Evolutionary conservation across 2,888 invertebrate genomes (phyloP), one percentile per base, ranked within the genome.

Genomic region (Agrotis clavis): DNA sequence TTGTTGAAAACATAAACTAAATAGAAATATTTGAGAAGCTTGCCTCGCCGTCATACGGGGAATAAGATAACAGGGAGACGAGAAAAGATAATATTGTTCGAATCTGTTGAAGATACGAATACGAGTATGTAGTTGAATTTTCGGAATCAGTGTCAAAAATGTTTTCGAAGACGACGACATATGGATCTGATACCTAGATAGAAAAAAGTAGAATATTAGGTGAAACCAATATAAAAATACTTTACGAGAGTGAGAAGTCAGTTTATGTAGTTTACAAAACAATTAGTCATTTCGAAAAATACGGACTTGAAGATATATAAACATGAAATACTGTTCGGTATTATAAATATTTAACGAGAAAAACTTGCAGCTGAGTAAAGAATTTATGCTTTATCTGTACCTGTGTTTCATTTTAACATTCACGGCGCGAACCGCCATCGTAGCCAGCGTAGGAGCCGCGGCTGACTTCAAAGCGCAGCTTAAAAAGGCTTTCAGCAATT

Each of bases 401-500:
- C 30, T 56, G 35, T 35, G 35, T 62, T 77, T 67, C 60, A 61
- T 81, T 83, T 87, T 81, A 86, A 67, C 74, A 86, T 87, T 87
- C 86, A 83, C 57, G 67, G 57, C 77, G 81, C 66, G 81, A 67
- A 67, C 47, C 66, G 72, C 81, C 77, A 11, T 41, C 41, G 11
- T 41, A 41, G 77, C 70, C 50, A 61, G 74, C 72, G 67, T 60
- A 21, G 56, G 63, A 74, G 71, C 67, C 74, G 73, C 72, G 74
- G 79, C 82, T 81, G 82, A 82, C 84, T 85, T 84, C 86, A 88
- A 89, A 88, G 89, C 83, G 71, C 68, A 74, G 81, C 85, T 86
- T 85, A 82, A 82, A 89, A 89, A 86, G 87, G 87, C 87, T 90
- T 89, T 87, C 76, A 79, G 79, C 89, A 90, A 90, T 90, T 90